Conservation (phyloP, 2,888 invertebrate species). For the Taenaris catops region DNA sequence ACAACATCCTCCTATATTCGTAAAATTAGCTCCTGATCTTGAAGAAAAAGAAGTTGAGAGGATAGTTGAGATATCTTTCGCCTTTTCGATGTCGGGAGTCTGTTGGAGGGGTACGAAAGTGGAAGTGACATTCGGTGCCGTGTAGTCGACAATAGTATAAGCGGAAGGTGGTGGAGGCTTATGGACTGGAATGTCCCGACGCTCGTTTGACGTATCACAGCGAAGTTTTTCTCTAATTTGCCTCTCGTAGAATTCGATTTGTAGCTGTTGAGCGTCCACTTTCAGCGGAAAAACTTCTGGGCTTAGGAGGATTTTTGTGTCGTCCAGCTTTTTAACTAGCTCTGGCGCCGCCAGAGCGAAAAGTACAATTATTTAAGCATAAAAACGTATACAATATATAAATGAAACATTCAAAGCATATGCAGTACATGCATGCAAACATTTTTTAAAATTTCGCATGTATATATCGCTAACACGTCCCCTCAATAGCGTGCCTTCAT, state of each 20-base stretch:
- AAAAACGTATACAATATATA: no score
- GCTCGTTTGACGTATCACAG: conserved; percentile 39
- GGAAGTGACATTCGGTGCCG: conserved; percentile 55
- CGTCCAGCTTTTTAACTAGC: conserved; percentile 48
- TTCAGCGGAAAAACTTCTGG: conserved; percentile 32
- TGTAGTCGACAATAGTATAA: conserved; percentile 73
- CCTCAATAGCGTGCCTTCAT: no score
- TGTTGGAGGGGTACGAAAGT: conserved; percentile 71
- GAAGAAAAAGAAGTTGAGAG: no score
- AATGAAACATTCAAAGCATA: no score
- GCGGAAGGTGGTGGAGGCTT: conserved; percentile 32
- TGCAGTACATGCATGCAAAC: no score
- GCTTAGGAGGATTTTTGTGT: conserved; percentile 23
- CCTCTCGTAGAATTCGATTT: conserved; percentile 73
- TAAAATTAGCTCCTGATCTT: no score
- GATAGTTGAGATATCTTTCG: no score
- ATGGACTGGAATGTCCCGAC: conserved; percentile 28
- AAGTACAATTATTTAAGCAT: no score
- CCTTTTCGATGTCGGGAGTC: conserved; percentile 72
- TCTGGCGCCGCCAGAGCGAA: conserved; percentile 64
- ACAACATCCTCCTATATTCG: no score
- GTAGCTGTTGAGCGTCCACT: conserved; percentile 60
- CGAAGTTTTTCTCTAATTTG: conserved; percentile 62
- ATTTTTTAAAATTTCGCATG: no score
- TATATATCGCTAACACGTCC: no score